phyloP scores from a whole-genome alignment of 1,140 invertebrate genomes.

The Drosophila bocqueti region DNA sequence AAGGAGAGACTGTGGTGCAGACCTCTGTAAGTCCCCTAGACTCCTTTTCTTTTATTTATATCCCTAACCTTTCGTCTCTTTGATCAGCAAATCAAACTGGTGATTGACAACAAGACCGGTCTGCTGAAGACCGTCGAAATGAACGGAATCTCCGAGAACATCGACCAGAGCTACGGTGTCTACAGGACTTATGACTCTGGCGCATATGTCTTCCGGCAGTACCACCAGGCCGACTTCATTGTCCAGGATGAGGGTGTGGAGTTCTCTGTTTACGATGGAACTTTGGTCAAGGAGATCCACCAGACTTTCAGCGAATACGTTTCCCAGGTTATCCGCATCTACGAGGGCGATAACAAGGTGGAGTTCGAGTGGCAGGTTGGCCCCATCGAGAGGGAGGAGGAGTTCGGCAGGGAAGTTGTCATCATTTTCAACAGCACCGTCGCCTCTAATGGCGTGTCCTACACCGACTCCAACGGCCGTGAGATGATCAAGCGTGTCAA shows the following conservation, averaged over 20 bases:
- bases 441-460: constrained; percentile 90
- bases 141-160: constrained; percentile 78
- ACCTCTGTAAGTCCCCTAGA: constrained; percentile 44
- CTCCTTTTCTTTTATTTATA: fast-evolving
- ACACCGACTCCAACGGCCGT: constrained; percentile 97
- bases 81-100: constrained; percentile 53
- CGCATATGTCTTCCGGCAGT: constrained; percentile 95
- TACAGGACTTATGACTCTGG: constrained; percentile 92
- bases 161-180: constrained; percentile 90
- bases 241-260: constrained; percentile 85
- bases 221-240: constrained; percentile 65
- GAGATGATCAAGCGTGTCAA: constrained; percentile 92
- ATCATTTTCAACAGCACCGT: constrained; percentile 89
- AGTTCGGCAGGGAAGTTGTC: constrained; percentile 93
- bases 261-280: constrained; percentile 87
- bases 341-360: constrained; percentile 88
- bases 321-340: constrained; percentile 92
- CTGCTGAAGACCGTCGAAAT: constrained; percentile 87
- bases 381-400: constrained; percentile 93
- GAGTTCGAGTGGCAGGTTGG: constrained; percentile 98
- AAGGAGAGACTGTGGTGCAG: constrained; percentile 50
- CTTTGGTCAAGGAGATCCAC: constrained; percentile 93
- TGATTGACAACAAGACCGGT: constrained; percentile 75
- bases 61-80: neutral
- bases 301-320: constrained; percentile 91